Evolutionary conservation across 2,113 vertebrate genomes (phyloP), one percentile per base, ranked within the genome.

Genomic region (Aphyosemion australe): DNA sequence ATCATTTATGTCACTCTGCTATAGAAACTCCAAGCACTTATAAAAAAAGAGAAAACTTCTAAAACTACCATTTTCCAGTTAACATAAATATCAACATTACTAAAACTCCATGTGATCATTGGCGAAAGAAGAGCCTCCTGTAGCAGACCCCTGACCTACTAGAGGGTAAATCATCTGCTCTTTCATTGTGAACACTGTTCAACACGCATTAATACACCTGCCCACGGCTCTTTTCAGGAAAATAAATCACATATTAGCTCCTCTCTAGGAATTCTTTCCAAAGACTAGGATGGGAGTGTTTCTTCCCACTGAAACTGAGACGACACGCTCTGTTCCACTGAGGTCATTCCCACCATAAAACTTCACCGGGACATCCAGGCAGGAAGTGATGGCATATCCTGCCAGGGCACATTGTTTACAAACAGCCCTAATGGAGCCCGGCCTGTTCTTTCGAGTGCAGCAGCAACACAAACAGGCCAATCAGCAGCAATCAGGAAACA

Each of bases 331-430:
- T 19, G 26, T 31, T 10, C 43, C 48, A 74, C 49, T 72, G 69
- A 82, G 55, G 79, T 87, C 57, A 87, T 87, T 89, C 74, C 78
- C 84, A 87, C 65, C 57, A 84, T 84, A 78, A 77, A 84, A 72
- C 61, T 34, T 21, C 59, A 26, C 68, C 72, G 70, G 79, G 51
- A 84, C 80, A 76, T 81, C 69, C 72, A 72, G 47, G 56, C 48
- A 87, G 87, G 89, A 91, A 82, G 67, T 85, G 78, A 84, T 80
- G 79, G 74, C 74, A 88, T 83, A 69, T 88, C 88, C 87, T 89
- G 77, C 66, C 47, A 63, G 69, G 80, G 84, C 69, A 78, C 60
- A 73, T 66, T 79, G 78, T 86, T 88, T 88, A 90, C 82, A 72
- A 88, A 85, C 71, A 71, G 52, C 46, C 65, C 57, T 82, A 71